Conservation (phyloP, 2,113 vertebrate genomes). For the Alectura lathami region DNA sequence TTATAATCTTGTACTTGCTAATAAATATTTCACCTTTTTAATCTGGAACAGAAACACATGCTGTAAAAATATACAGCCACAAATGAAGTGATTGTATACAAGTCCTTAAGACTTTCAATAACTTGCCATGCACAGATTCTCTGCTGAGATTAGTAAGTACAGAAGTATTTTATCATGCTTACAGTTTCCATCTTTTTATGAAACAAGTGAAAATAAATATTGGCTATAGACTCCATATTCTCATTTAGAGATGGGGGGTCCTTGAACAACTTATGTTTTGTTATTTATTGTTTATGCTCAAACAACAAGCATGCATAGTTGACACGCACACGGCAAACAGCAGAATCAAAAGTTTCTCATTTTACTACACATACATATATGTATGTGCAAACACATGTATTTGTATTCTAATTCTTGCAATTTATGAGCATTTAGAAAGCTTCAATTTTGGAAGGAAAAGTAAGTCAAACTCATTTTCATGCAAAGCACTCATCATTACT, state of each 20-base stretch:
- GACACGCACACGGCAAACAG: neutral
- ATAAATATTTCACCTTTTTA: slow-evolving; percentile 47
- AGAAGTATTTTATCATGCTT: neutral
- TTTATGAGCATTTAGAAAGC: neutral
- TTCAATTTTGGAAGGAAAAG: neutral
- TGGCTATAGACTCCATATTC: neutral
- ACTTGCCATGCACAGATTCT: neutral
- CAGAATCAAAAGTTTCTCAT: neutral
- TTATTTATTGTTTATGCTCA: neutral
- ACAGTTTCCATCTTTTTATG: neutral
- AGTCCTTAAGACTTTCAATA: neutral
- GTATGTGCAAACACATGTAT: neutral
- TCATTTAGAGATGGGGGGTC: neutral
- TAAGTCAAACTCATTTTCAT: neutral
- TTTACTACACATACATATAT: neutral
- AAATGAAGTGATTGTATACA: neutral
- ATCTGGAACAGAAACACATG: neutral
- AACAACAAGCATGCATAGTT: neutral
- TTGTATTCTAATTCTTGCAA: neutral
- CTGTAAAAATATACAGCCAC: neutral
- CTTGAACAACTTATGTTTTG: neutral
- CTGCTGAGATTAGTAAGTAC: neutral
- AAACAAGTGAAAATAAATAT: neutral
- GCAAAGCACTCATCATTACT: neutral
- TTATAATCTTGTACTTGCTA: slow-evolving; percentile 21